Evolutionary conservation across 23 tunicate genomes (phyloP).

Genomic region (Clavelina lepadiformis): DNA sequence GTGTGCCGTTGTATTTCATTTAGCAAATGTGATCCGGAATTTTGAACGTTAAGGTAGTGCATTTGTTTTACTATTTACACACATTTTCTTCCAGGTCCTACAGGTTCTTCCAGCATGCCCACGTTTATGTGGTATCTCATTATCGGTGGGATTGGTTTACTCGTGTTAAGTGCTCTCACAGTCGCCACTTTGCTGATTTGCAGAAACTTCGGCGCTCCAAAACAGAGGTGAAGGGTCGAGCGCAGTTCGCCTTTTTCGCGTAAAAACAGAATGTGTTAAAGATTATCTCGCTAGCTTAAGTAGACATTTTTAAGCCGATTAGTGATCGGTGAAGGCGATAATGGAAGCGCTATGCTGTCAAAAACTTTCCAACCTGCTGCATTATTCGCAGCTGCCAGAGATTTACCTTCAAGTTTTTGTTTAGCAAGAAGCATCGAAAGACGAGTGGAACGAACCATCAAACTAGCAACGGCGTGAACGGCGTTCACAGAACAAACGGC

Average conservation of each 20-base stretch:
- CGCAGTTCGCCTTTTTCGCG: not conserved
- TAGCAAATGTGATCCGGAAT: not conserved
- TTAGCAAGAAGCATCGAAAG: too few relatives aligned
- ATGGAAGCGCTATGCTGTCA: not conserved
- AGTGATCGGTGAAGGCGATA: not conserved
- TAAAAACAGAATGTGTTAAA: not conserved
- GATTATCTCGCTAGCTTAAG: not conserved
- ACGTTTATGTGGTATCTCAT: constrained; percentile 49
- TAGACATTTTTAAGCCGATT: not conserved
- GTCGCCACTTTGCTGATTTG: constrained; percentile 43
- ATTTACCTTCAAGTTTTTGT: too few relatives aligned
- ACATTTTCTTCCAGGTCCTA: not conserved
- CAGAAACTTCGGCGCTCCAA: constrained; percentile 15
- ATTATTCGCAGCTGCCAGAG: too few relatives aligned
- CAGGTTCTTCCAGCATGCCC: too few relatives aligned
- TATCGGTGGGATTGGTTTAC: constrained; percentile 48
- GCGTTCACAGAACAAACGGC: too few relatives aligned
- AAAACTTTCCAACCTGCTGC: too few relatives aligned
- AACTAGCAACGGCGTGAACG: too few relatives aligned
- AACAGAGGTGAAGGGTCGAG: not conserved
- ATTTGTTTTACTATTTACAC: not conserved
- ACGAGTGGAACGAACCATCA: too few relatives aligned
- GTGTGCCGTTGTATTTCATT: not conserved
- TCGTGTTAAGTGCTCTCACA: constrained; percentile 28
- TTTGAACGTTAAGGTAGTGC: not conserved